Conservation (phyloP, 1,140 invertebrate genomes). For the Helicoverpa zea region DNA sequence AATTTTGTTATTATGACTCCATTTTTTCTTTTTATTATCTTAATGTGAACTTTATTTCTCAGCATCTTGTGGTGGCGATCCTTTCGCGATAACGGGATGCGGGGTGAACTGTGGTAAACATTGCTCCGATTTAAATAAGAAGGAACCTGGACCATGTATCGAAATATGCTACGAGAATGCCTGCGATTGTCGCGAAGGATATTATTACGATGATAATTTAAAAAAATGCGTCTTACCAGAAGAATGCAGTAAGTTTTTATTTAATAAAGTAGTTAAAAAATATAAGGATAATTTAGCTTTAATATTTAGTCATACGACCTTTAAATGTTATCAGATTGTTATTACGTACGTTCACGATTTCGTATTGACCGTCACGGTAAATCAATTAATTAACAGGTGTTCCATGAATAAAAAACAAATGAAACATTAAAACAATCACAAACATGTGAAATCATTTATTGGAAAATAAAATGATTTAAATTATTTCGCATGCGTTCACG, state of each 20-base stretch:
- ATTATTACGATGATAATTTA: slow-evolving; percentile 38
- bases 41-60: background rate
- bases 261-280: background rate
- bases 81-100: slow-evolving; percentile 55
- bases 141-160: slow-evolving; percentile 26
- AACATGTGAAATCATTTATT: background rate
- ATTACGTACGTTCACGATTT: background rate
- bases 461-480: background rate
- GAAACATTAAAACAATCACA: background rate
- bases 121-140: slow-evolving; percentile 54
- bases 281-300: background rate
- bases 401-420: slow-evolving; percentile 5
- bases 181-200: slow-evolving; percentile 58
- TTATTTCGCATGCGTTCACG: background rate
- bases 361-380: background rate
- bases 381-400: slow-evolving; percentile 6
- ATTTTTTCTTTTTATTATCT: too few species aligned
- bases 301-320: too few species aligned
- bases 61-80: slow-evolving; percentile 59
- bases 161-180: slow-evolving; percentile 45
- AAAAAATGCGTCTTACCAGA: slow-evolving; percentile 58
- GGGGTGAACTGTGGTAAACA: slow-evolving; percentile 54
- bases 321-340: too few species aligned
- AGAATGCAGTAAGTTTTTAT: slow-evolving; percentile 55
- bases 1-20: too few species aligned